These are phyloP conservation scores for Amphimallon solstitiale DNA, from an alignment of 2,888 invertebrate genomes.

Conservation along the genomic window DNA sequence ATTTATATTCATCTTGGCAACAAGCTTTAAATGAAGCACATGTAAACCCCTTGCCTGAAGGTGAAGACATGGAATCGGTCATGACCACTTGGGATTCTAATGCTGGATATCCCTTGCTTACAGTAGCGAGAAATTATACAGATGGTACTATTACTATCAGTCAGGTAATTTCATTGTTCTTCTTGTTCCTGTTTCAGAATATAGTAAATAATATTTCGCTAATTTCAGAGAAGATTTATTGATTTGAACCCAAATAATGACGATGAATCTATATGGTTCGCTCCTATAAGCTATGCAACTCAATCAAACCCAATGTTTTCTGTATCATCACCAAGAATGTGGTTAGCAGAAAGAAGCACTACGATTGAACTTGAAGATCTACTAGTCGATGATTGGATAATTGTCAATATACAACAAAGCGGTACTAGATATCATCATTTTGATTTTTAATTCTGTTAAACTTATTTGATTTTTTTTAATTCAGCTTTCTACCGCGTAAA, in stretches of 20 bases:
- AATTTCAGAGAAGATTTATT: conserved; percentile 23
- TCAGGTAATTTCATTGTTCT: no score
- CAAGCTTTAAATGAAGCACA: conserved; percentile 11
- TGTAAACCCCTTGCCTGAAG: conserved; percentile 5
- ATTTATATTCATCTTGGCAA: conserved; percentile 29
- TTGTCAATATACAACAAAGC: conserved; percentile 73
- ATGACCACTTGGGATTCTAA: conserved; percentile 33
- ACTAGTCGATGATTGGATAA: conserved; percentile 65
- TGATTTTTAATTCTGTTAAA: background rate
- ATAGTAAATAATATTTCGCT: no score
- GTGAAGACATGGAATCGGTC: background rate
- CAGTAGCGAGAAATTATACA: conserved; percentile 24
- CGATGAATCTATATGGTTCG: conserved; percentile 62
- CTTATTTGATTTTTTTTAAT: background rate
- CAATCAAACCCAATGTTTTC: conserved; percentile 59
- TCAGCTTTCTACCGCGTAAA: conserved; percentile 76
- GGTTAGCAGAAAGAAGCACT: conserved; percentile 61
- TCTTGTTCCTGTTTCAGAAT: no score
- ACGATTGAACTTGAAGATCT: conserved; percentile 51
- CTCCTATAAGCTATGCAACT: conserved; percentile 67
- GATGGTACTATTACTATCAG: conserved; percentile 6
- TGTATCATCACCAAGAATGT: conserved; percentile 64
- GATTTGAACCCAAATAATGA: conserved; percentile 21
- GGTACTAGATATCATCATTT: conserved; percentile 59
- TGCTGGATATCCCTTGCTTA: conserved; percentile 27